These are phyloP conservation scores for Zaprionus lachaisei DNA, from an alignment of 1,140 invertebrate genomes.

Conservation along the genomic window DNA sequence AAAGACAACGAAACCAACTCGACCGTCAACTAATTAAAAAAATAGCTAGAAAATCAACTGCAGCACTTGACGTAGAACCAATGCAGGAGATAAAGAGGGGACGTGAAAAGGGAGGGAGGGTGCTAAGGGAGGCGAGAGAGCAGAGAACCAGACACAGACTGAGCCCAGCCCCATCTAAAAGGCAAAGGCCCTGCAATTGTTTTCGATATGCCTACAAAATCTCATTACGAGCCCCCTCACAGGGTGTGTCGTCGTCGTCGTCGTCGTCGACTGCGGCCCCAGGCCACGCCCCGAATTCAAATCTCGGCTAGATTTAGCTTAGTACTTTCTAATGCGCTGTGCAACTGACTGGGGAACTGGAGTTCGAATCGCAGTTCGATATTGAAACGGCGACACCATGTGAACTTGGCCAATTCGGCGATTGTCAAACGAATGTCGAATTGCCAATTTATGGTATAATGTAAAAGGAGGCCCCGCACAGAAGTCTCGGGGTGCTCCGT, in stretches of 20 bases:
- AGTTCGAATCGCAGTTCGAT: conserved; percentile 16
- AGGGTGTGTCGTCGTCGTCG: conserved; percentile 50
- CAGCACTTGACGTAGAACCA: background rate
- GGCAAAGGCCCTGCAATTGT: conserved; percentile 48
- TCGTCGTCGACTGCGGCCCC: conserved; percentile 18
- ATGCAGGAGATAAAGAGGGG: background rate
- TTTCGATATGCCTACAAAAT: conserved; percentile 39
- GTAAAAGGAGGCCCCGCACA: conserved; percentile 15
- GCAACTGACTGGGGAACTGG: conserved; percentile 27
- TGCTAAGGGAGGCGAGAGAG: background rate
- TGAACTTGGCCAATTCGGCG: conserved; percentile 70
- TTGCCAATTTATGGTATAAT: conserved; percentile 53
- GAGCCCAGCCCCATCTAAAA: conserved; percentile 15
- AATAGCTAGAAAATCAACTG: conserved; percentile 6
- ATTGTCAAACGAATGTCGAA: conserved; percentile 57
- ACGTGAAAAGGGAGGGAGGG: too few species aligned
- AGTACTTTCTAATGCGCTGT: conserved; percentile 73
- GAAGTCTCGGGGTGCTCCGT: conserved; percentile 12
- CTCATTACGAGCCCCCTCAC: conserved; percentile 44
- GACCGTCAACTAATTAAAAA: conserved; percentile 12
- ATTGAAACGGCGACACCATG: conserved; percentile 49
- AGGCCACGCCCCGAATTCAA: conserved; percentile 56
- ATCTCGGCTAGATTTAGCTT: conserved; percentile 41
- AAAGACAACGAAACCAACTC: conserved; percentile 17
- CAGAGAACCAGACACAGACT: background rate